These are phyloP conservation scores for Hemiscyllium ocellatum DNA, from an alignment of 2,113 vertebrate species.

Conservation along the genomic window DNA sequence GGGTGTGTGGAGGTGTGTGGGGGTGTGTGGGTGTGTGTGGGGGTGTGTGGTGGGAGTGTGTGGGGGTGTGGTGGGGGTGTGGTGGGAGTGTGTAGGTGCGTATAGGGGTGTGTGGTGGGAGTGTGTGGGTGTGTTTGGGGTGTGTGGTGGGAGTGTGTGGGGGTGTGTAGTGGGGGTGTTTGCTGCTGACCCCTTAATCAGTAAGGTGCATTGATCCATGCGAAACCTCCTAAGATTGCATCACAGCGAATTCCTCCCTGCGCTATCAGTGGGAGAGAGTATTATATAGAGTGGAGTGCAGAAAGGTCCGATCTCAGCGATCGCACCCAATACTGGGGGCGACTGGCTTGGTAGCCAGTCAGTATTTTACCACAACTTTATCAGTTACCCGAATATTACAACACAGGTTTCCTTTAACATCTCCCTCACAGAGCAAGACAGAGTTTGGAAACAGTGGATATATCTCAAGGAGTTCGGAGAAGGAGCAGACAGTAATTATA, in stretches of 20 bases:
- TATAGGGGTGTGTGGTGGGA: no score
- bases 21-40: no score
- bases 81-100: no score
- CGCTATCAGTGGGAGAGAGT: background rate
- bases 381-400: background rate
- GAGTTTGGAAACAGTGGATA: background rate
- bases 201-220: background rate
- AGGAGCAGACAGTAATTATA: no score
- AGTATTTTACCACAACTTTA: background rate
- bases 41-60: no score
- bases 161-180: no score
- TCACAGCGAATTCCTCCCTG: background rate
- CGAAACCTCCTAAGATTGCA: background rate
- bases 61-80: no score
- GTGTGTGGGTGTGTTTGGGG: no score
- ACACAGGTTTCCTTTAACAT: background rate
- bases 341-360: background rate
- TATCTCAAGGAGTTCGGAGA: background rate
- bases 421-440: background rate
- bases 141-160: no score
- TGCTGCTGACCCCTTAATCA: background rate
- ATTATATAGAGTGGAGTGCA: background rate
- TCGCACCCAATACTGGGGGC: background rate
- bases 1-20: no score
- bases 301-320: background rate